Conservation (phyloP, 2,888 invertebrate genomes). For the Chrysodeixis includens region DNA sequence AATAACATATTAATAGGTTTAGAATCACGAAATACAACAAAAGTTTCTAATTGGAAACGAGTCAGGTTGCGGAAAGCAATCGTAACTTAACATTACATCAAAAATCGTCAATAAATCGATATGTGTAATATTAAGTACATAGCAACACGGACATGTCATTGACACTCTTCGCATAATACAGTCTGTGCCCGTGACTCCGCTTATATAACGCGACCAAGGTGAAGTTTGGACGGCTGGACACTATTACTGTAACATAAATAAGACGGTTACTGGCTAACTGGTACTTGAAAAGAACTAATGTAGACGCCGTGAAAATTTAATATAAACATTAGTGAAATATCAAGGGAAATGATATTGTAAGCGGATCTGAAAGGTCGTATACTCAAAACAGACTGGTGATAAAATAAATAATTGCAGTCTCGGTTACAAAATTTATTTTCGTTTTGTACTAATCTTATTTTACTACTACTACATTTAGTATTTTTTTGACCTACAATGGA, state of each 20-base stretch:
- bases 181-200: conserved; percentile 36
- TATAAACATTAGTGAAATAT: background rate
- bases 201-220: conserved; percentile 45
- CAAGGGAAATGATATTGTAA: too few species aligned
- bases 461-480: too few species aligned
- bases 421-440: too few species aligned
- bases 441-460: too few species aligned
- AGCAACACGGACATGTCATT: conserved; percentile 13
- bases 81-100: background rate
- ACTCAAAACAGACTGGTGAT: too few species aligned
- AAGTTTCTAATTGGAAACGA: background rate
- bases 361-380: too few species aligned
- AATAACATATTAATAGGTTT: too few species aligned
- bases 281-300: conserved; percentile 2
- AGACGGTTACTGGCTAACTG: background rate
- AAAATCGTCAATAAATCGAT: background rate
- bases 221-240: conserved; percentile 31
- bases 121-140: too few species aligned
- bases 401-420: too few species aligned
- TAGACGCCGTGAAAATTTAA: background rate
- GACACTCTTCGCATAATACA: conserved; percentile 24
- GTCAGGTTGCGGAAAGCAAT: too few species aligned
- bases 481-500: too few species aligned
- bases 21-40: background rate
- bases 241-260: conserved; percentile 37